Base-by-base conservation (phyloP, 1,140 invertebrate species). In the Apis dorsata region DNA sequence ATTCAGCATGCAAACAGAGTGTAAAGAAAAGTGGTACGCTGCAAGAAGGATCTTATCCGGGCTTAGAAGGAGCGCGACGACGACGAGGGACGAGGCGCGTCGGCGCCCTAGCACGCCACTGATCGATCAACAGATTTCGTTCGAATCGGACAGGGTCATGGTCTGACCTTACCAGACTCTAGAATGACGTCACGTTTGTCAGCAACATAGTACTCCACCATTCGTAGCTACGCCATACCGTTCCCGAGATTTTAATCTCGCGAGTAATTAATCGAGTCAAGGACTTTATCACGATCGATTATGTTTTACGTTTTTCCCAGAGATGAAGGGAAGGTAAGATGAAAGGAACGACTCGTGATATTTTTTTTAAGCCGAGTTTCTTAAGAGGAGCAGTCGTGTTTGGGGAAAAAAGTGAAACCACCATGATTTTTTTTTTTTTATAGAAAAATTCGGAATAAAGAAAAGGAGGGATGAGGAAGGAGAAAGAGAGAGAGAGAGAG, bases 51-150 rank as follows among this genome's bases (percentile, higher is more conserved):
- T 65, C 57, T 81, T 60, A 53, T 85, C 78, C 59, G 60, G 51
- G 57, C 19, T 24, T 81, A 8, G 66, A 62, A 65, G 55, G 63
- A 51, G 44, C 79, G 34, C 69, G 70, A 79, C 8, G 15, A n/a
- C 79, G 71, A 51, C 24, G 60, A 69, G 81, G 34, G 62, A 66
- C 77, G 62, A 81, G 65, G 34, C 82, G 86, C 86, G 86, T 88
- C 86, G 86, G 86, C 86, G 86, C 86, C 34, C 44, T 65, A n/a
- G 51, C 34, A 55, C 17, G 57, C n/a, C 28, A 65, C 73, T 82
- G 73, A 88, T 88, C 87, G 87, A 88, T 88, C 79, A 85, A 83
- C 57, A 68, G 72, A 88, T 88, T 88, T 88, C 74, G 53, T 88
- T 85, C 86, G 86, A 71, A 88, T 82, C 66, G 72, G 53, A 75